Evolutionary conservation across 2,888 invertebrate genomes (phyloP), one percentile per base, ranked within the genome.

Genomic region (Drosophila colorata): DNA sequence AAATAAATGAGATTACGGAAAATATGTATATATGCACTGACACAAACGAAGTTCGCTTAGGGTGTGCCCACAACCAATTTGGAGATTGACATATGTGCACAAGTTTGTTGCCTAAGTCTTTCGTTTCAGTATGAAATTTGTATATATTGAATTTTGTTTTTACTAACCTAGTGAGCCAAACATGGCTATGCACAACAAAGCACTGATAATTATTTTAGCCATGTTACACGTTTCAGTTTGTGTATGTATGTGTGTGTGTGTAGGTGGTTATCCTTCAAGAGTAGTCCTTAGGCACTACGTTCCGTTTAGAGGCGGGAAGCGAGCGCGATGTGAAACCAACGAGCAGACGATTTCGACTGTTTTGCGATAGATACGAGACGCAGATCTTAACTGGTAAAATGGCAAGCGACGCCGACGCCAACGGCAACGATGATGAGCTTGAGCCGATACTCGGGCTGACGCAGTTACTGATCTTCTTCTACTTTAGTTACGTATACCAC

Each of bases 111-210:
- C 58, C 31, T 52, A 57, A 78, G 78, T 75, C 78, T 78, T 75
- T 75, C 57, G 53, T 73, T 74, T 63, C 8, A 52, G 18, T 64
- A 33, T 61, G 48, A 66, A 53, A 72, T 1, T 66, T 49, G 66
- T 53, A 16, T 31, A 37, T 55, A 37, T 57, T 13, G n/a, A 59
- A 44, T 56, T 44, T n/a, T 2, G 3, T 31, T 48, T 58, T 44
- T 90, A 90, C 90, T 90, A 89, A 90, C 90, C 90, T 79, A 89
- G 60, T 18, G 90, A 79, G 82, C 90, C 89, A 77, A 88, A 90
- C 83, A 90, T 80, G 85, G 90, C 90, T 37, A 91, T 57, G 72
- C 90, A 91, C 78, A 91, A 47, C 40, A 88, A 74, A 80, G 85
- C 89, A 90, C 87, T 89, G 71, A 90, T 80, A 18, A 88, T 56